These are phyloP conservation scores for Ophion ellenae DNA, from an alignment of 2,888 invertebrate species.

Conservation along the genomic window DNA sequence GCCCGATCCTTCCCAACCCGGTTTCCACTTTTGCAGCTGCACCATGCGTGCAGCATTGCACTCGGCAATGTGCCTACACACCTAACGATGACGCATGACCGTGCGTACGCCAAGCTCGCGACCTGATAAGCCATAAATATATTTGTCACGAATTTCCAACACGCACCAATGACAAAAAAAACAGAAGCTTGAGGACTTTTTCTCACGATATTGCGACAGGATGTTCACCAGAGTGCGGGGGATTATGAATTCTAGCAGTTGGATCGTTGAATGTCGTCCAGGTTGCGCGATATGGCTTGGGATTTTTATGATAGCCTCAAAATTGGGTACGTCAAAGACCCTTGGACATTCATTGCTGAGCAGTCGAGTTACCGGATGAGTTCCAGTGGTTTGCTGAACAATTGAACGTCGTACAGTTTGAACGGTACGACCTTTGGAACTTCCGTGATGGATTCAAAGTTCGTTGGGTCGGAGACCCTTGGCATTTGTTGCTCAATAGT, in stretches of 20 bases:
- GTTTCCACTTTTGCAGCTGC: conserved; percentile 52
- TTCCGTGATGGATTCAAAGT: neutral
- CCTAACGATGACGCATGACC: conserved; percentile 53
- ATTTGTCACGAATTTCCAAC: conserved; percentile 33
- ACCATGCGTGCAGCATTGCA: conserved; percentile 28
- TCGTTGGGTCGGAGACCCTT: neutral
- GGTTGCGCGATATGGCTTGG: neutral
- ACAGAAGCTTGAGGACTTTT: neutral
- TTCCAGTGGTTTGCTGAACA: neutral
- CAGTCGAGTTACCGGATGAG: neutral
- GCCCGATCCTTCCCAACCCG: conserved; percentile 41
- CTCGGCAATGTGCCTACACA: conserved; percentile 48
- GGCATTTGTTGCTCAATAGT: too few relatives aligned
- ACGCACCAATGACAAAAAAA: neutral
- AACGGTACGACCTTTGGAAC: neutral
- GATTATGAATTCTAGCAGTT: neutral
- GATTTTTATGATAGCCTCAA: neutral
- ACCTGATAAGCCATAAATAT: conserved; percentile 53
- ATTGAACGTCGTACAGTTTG: neutral
- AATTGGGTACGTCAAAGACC: neutral
- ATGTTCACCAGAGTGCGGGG: neutral
- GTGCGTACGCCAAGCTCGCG: conserved; percentile 32
- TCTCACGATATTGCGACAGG: neutral
- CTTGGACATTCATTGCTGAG: neutral
- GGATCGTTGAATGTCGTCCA: neutral